Evolutionary conservation across 2,113 vertebrate genomes (phyloP).

Genomic region (Carettochelys insculpta): DNA sequence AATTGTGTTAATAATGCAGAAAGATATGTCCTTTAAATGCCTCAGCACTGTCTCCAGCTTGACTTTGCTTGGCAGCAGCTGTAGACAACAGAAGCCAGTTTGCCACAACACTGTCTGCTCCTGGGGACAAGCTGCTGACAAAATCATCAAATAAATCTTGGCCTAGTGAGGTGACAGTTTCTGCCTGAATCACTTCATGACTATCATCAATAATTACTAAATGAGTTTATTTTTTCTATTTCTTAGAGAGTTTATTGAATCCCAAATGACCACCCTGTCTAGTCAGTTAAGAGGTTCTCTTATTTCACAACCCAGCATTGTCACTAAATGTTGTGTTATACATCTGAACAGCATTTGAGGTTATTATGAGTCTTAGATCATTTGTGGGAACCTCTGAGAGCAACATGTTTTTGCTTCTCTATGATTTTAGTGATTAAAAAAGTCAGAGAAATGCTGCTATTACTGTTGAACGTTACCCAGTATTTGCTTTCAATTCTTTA

Average conservation of each 20-base stretch:
- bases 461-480: background rate
- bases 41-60: fast-evolving
- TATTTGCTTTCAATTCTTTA: background rate
- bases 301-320: background rate
- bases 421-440: background rate
- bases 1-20: background rate
- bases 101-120: background rate
- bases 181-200: background rate
- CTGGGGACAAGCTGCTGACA: background rate
- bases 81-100: background rate
- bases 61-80: background rate
- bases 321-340: background rate
- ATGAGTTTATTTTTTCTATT: background rate
- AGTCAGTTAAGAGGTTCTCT: background rate
- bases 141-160: background rate
- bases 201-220: background rate
- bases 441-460: background rate
- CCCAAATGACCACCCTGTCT: background rate
- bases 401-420: background rate
- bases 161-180: background rate
- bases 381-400: background rate
- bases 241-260: background rate
- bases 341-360: background rate
- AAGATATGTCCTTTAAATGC: background rate
- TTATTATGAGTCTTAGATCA: background rate